These are phyloP conservation scores for Branchellion lobata DNA, from an alignment of 2,888 invertebrate genomes.

Conservation along the genomic window DNA sequence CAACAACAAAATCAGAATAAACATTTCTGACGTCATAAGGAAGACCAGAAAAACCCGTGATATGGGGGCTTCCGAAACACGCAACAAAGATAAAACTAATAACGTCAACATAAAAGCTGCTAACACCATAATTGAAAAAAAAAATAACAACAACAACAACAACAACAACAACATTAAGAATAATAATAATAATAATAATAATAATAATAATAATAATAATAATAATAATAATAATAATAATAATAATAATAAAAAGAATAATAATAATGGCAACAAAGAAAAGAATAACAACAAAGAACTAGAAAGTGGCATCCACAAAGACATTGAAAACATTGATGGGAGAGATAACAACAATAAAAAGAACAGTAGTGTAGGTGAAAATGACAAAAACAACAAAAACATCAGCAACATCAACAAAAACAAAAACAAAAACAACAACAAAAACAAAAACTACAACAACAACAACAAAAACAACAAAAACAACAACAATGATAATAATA, in stretches of 20 bases:
- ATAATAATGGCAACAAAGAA: background rate
- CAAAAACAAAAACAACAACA: background rate
- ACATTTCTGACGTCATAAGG: too few species aligned
- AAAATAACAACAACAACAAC: background rate
- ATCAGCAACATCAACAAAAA: background rate
- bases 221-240: background rate
- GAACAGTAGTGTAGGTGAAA: background rate
- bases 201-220: background rate
- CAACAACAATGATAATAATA: background rate
- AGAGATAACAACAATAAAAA: background rate
- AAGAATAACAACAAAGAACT: background rate
- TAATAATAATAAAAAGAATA: background rate
- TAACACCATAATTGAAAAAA: too few species aligned
- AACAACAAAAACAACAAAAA: background rate
- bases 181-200: background rate
- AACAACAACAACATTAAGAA: background rate
- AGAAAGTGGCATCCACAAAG: background rate
- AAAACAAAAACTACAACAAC: background rate
- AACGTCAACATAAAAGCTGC: too few species aligned
- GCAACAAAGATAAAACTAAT: too few species aligned
- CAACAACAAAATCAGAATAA: too few species aligned
- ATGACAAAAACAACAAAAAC: background rate
- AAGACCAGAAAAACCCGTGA: too few species aligned
- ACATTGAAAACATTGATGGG: background rate
- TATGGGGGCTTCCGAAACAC: too few species aligned